phyloP scores from a whole-genome alignment of 2,797 vertebrate species.

The Pipistrellus pipistrellus region DNA sequence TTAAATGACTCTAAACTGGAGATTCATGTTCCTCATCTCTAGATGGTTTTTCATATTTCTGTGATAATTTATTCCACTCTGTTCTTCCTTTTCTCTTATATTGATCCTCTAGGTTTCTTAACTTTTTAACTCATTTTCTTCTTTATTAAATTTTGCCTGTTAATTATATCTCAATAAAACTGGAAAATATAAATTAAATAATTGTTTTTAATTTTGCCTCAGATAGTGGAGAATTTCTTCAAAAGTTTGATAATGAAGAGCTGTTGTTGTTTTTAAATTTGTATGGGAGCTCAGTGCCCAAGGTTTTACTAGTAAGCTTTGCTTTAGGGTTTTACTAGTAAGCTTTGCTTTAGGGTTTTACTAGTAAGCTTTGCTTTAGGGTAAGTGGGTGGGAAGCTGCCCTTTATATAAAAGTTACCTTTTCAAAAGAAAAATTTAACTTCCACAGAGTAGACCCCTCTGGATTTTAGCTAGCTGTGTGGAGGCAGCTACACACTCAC shows the following conservation, averaged over 20 bases:
- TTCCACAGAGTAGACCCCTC: neutral
- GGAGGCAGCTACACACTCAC: neutral
- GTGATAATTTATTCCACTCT: neutral
- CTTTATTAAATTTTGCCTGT: neutral
- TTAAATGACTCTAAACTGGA: neutral
- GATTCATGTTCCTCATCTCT: neutral
- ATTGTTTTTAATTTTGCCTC: neutral
- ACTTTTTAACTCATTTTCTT: neutral
- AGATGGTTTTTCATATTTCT: neutral
- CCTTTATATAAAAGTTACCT: neutral
- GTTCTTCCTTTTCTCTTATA: neutral
- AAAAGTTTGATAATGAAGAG: neutral
- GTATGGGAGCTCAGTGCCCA: neutral
- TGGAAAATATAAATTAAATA: neutral
- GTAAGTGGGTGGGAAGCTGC: neutral
- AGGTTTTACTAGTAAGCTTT: neutral
- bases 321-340: too few relatives aligned
- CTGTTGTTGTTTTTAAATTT: neutral
- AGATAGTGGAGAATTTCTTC: neutral
- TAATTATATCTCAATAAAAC: constrained; percentile 5
- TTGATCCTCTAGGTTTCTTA: neutral
- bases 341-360: neutral
- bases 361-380: neutral
- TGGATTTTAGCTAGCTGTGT: neutral
- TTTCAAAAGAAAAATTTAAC: constrained; percentile 9